These are phyloP conservation scores for Solenodon paradoxus DNA, from an alignment of 2,113 vertebrate species.

Conservation along the genomic window DNA sequence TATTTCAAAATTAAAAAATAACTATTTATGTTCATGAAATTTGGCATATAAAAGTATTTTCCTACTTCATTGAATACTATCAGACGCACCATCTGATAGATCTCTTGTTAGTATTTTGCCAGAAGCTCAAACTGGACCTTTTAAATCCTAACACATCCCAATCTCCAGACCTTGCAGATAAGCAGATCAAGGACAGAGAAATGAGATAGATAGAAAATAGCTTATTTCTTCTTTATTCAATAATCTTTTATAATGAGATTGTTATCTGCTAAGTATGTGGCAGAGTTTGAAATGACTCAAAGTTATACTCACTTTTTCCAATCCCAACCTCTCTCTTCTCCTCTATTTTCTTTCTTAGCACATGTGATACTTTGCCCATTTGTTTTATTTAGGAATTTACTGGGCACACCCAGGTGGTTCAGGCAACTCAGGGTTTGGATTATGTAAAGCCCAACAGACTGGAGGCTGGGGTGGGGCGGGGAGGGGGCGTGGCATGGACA, in stretches of 20 bases:
- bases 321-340: neutral
- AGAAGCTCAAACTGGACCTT: neutral
- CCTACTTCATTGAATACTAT: neutral
- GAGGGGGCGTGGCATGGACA: too few relatives aligned
- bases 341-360: conserved; percentile 18
- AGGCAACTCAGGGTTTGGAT: too few relatives aligned
- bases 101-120: neutral
- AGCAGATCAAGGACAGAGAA: too few relatives aligned
- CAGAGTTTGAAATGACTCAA: neutral
- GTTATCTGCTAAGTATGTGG: neutral
- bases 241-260: conserved; percentile 9
- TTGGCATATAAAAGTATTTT: neutral
- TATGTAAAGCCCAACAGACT: too few relatives aligned
- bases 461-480: too few relatives aligned
- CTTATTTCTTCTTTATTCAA: neutral
- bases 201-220: neutral
- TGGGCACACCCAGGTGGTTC: too few relatives aligned
- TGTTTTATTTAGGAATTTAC: conserved; percentile 14
- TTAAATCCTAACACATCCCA: neutral
- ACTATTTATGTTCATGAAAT: neutral
- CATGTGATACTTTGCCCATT: neutral
- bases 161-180: neutral
- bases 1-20: conserved; percentile 21
- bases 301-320: neutral
- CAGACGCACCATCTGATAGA: neutral